These are phyloP conservation scores for Lysandra coridon DNA, from an alignment of 2,888 invertebrate species.

Conservation along the genomic window DNA sequence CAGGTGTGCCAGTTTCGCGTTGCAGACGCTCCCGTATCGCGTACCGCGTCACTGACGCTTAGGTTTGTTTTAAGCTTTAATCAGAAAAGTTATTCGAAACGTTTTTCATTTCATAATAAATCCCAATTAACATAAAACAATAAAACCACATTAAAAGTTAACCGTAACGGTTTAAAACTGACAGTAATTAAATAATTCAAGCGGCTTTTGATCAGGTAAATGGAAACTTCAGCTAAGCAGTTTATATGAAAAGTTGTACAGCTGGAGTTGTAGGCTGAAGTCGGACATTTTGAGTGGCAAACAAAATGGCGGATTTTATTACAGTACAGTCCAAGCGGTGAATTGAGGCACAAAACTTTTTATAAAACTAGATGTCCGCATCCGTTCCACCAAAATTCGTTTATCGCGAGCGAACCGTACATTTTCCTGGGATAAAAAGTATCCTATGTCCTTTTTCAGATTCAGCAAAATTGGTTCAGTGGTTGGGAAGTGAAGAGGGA, in stretches of 20 bases:
- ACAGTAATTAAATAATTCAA: conserved; percentile 12
- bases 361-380: too few relatives aligned
- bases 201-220: not conserved
- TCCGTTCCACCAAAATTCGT: too few relatives aligned
- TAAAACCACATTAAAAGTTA: conserved; percentile 1
- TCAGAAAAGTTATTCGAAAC: not conserved
- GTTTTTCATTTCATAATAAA: not conserved
- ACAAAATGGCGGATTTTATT: conserved; percentile 5
- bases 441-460: too few relatives aligned
- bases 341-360: too few relatives aligned
- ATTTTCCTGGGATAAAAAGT: too few relatives aligned
- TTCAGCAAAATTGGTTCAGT: too few relatives aligned
- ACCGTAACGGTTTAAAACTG: not conserved
- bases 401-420: too few relatives aligned
- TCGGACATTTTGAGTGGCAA: conserved; percentile 6
- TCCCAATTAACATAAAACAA: not conserved
- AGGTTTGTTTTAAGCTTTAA: too few relatives aligned
- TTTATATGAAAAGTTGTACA: conserved; percentile 17
- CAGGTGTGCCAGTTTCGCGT: too few relatives aligned
- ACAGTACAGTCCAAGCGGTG: not conserved
- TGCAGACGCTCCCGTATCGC: too few relatives aligned
- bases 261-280: not conserved
- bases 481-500: too few relatives aligned
- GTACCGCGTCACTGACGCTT: too few relatives aligned
- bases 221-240: conserved; percentile 16